Base-by-base conservation (phyloP, 2,113 vertebrate genomes). In the Poeciliopsis prolifica region DNA sequence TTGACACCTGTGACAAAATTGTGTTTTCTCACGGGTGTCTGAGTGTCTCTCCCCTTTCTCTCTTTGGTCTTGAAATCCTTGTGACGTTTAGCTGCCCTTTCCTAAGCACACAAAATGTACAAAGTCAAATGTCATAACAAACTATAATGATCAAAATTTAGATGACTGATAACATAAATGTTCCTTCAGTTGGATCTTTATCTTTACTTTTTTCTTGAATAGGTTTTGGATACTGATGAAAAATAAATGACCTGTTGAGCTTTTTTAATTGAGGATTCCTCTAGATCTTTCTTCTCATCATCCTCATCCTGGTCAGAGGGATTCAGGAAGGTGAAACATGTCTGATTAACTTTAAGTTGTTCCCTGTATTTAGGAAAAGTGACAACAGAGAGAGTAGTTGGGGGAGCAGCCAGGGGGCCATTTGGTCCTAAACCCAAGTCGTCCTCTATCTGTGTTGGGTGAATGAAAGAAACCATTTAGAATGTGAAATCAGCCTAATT, bases 361-460 rank as follows among this genome's bases (percentile, higher is more conserved):
- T 28, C 5, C 13, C 95, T 89, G 81, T 86, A 89, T 76, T 77
- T 68, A 0, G 96, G 97, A 75, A 94, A 96, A 4, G n/a, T 63
- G 72, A 97, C 81, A 14, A 96, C 44, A 0, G 96, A 97, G 82
- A 96, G 95, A 5, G 92, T 85, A 67, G 79, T n/a, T 0, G 96
- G 73, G 24, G 94, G 90, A 2, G 93, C 95, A 64, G 96, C 91
- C 12, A 94, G 95, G 24, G 94, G 95, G 19, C 95, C 94, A 0
- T 80, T 88, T 1, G 93, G 90, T 40, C 95, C 95, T 77, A 97
- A 81, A 0, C 95, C 96, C 67, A 98, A 77, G 37, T 85, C 48
- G 60, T 96, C 93, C 75, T 97, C 89, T 78, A 98, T 87, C 97
- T 99, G 81, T 51, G 40, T 66, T 70, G 76, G 28, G 68, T 14